Percentiles rank a stretch among this genome's conserved stretches.
Evolutionary conservation across 2,113 vertebrate species (phyloP).

Genomic region (Campylomormyrus numenius): DNA sequence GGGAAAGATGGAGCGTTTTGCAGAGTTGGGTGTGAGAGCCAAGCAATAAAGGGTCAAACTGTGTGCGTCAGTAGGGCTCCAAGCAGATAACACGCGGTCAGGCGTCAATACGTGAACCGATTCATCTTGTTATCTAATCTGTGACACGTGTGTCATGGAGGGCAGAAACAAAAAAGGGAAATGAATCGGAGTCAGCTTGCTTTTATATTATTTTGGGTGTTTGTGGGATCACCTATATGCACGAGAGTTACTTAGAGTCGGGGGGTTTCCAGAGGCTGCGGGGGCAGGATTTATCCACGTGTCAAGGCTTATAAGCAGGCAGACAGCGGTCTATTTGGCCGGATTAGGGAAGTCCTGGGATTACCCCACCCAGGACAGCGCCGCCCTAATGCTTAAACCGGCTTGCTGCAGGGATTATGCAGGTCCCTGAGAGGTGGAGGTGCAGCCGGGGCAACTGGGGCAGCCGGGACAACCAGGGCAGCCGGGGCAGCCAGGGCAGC

Average conservation of each 20-base stretch:
- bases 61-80: not conserved
- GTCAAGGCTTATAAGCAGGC: not conserved
- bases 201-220: not conserved
- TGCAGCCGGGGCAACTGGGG: not conserved
- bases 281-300: not conserved
- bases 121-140: not conserved
- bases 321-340: not conserved
- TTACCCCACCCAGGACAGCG: not conserved
- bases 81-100: not conserved
- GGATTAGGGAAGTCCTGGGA: not conserved
- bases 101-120: not conserved
- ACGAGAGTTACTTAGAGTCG: not conserved
- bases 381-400: constrained; percentile 3
- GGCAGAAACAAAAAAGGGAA: not conserved
- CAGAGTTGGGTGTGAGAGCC: not conserved
- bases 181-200: not conserved
- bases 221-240: not conserved
- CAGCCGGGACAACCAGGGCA: not conserved
- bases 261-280: not conserved
- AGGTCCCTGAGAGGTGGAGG: not conserved
- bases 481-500: not conserved
- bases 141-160: not conserved
- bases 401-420: not conserved
- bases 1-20: not conserved
- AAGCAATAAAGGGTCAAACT: not conserved